Conservation (phyloP, 1,140 invertebrate species). For the Diabrotica undecimpunctata region DNA sequence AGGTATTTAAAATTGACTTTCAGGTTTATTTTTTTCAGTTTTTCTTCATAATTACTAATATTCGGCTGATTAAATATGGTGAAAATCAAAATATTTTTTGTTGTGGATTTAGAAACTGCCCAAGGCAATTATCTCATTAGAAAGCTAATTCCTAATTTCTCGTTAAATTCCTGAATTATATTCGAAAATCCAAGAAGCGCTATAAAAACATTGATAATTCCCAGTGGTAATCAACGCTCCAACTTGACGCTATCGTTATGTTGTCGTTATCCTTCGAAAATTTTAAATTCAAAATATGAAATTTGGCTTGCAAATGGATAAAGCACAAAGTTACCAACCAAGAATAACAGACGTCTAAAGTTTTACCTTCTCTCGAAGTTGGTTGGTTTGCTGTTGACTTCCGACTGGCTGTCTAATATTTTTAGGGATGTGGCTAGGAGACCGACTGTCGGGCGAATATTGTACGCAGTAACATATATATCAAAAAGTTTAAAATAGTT, state of each 20-base stretch:
- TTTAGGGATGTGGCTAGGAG: background rate
- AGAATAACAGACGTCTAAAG: constrained; percentile 13
- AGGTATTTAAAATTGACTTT: no score
- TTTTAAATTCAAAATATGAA: constrained; percentile 7
- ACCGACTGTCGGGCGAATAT: background rate
- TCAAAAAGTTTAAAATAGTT: no score
- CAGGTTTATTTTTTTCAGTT: no score
- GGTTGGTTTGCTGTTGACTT: background rate
- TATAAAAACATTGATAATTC: constrained; percentile 1
- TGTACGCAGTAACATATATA: no score
- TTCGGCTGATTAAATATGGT: no score
- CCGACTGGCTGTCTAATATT: background rate
- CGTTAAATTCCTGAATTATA: no score
- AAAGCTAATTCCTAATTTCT: no score
- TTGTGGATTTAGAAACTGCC: no score
- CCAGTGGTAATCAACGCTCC: constrained; percentile 1
- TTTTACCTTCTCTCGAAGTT: background rate
- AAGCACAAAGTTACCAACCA: constrained; percentile 8
- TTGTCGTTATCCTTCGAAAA: background rate
- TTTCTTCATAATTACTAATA: no score
- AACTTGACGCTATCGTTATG: background rate
- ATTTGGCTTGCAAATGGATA: constrained; percentile 11
- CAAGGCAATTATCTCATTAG: no score
- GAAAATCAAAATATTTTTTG: no score
- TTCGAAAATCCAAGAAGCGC: no score